Evolutionary conservation across 2,888 invertebrate genomes (phyloP), one percentile per base, ranked within the genome.

Genomic region (Aleiodes alternator): DNA sequence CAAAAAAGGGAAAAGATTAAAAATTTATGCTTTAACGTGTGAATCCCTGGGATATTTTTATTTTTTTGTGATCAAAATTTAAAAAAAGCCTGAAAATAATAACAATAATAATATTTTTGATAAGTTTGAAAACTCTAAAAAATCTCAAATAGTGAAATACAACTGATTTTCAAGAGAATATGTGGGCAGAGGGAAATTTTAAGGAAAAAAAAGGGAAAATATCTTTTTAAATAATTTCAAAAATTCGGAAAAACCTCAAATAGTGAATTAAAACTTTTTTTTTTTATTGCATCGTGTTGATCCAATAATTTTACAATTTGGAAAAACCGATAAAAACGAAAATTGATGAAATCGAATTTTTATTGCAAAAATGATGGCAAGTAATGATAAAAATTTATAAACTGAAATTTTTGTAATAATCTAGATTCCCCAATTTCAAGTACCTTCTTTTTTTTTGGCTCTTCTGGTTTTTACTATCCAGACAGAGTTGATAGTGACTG

Each of bases 321-420:
- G 7, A 43, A 9, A 43, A 43, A 11, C 9, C 9, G 9, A 11
- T 9, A 43, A 43, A 43, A 9, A 43, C 4, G 11, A 3, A 9
- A 43, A 9, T 43, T 9, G 7, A 43, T 11, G 3, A 8, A 11
- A 11, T 9, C 7, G 43, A 43, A 43, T 43, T 43, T 23, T 48
- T 23, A 64, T 64, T 43, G 43, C 5, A 43, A 43, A 43, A 64
- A 64, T 64, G 11, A 16, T 16, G 4, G 16, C 16, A 48, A 48
- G 48, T 16, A 23, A 48, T 48, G 43, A 29, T 64, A 64, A 64
- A 64, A 64, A 48, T 64, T 64, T 64, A 64, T 64, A 64, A 64
- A 64, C 64, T 64, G 16, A 64, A 64, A 64, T 64, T 43, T 43
- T 48, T 64, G 64, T 48, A 43, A 61, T 61, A 61, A 61, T 43